Evolutionary conservation across 2,797 vertebrate genomes (phyloP).

Genomic region (Pachyuromys duprasi): DNA sequence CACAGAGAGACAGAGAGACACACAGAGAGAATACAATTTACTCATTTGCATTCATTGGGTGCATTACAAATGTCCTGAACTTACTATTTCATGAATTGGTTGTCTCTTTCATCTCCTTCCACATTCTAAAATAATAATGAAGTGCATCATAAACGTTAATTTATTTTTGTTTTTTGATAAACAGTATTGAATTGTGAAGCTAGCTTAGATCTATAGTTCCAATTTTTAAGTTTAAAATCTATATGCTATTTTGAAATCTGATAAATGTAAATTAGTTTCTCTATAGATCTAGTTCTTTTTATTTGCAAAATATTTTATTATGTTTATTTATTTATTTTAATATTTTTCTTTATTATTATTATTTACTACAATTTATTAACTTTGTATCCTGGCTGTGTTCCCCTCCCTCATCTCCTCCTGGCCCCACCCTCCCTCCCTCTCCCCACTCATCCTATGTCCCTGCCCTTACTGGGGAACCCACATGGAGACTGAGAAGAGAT

Average conservation of each 20-base stretch:
- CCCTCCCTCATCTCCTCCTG: no score
- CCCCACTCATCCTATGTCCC: no score
- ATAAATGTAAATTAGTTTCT: background rate
- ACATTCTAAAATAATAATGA: background rate
- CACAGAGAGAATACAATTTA: no score
- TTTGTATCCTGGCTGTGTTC: no score
- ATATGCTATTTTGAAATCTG: background rate
- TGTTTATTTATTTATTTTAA: no score
- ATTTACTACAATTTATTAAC: no score
- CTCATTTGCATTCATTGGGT: background rate
- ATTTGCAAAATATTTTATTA: no score
- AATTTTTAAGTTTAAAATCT: background rate
- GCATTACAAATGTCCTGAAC: background rate
- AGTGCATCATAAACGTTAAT: background rate
- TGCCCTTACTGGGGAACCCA: no score
- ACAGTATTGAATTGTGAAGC: background rate
- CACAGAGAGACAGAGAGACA: no score
- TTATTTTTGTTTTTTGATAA: background rate
- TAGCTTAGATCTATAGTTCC: background rate
- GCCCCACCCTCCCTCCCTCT: no score
- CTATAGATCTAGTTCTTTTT: background rate
- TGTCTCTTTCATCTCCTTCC: background rate
- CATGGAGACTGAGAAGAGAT: no score
- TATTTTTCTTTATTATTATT: no score
- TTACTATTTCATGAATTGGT: background rate